Conservation (phyloP, 2,888 invertebrate genomes). For the Zonitis immaculata region DNA sequence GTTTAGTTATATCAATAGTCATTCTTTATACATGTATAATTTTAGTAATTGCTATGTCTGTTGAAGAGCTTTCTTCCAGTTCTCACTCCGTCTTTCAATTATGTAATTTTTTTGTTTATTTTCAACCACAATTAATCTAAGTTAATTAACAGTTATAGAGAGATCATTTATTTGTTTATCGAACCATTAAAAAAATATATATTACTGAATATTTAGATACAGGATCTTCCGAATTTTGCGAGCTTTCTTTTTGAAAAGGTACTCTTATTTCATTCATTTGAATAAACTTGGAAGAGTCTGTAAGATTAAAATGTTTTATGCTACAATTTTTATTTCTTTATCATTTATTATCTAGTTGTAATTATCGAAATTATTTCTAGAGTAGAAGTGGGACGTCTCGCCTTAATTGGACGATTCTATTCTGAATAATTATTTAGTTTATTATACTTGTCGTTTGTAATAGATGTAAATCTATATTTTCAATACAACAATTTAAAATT, state of each 20-base stretch:
- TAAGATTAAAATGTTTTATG: too few species aligned
- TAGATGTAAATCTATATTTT: not conserved
- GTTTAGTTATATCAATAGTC: not conserved
- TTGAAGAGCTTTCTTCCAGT: slow-evolving; percentile 6
- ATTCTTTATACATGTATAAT: not conserved
- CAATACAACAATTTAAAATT: not conserved
- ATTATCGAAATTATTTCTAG: not conserved
- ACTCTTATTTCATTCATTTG: too few species aligned
- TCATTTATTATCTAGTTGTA: not conserved
- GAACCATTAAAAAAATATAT: too few species aligned
- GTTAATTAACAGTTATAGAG: slow-evolving; percentile 1
- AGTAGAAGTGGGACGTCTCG: not conserved
- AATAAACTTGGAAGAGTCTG: too few species aligned
- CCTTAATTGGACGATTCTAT: not conserved
- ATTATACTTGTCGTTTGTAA: not conserved
- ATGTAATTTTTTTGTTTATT: slow-evolving; percentile 10
- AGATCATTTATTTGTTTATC: not conserved
- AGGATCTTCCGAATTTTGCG: too few species aligned
- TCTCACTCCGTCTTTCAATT: slow-evolving; percentile 20
- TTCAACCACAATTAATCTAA: not conserved
- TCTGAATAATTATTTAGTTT: not conserved
- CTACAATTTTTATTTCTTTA: not conserved
- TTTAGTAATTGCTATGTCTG: not conserved
- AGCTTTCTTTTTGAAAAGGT: too few species aligned
- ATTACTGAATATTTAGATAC: too few species aligned